A percentile compares a stretch with the other conserved stretches of the same genome.
These are phyloP conservation scores for Cavia porcellus DNA, from an alignment of 2,113 vertebrate genomes.

Conservation along the genomic window DNA sequence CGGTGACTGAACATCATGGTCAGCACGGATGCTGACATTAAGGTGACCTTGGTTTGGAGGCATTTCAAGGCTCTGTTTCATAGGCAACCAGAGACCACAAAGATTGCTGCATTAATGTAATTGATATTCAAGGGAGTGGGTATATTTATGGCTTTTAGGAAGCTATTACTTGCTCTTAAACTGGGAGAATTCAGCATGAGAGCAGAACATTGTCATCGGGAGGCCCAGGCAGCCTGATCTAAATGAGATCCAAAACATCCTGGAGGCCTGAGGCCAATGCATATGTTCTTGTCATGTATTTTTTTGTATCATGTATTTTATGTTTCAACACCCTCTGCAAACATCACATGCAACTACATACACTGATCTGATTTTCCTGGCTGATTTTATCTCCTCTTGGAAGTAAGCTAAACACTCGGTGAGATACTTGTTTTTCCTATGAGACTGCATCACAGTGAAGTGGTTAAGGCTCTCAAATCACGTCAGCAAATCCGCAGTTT, in stretches of 20 bases:
- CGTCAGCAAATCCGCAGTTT: not conserved
- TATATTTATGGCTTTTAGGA: not conserved
- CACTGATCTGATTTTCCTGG: slow-evolving; percentile 7
- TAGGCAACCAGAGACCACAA: not conserved
- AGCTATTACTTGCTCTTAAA: not conserved
- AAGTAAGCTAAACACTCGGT: not conserved
- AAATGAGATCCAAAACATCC: not conserved
- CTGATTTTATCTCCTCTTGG: not conserved
- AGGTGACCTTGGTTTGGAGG: slow-evolving; percentile 60
- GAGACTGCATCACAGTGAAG: not conserved
- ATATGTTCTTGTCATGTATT: not conserved
- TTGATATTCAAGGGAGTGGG: not conserved
- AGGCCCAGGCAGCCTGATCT: not conserved
- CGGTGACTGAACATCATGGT: not conserved
- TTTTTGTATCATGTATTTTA: not conserved
- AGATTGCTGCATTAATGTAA: not conserved
- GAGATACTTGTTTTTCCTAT: slow-evolving; percentile 43
- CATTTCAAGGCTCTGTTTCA: slow-evolving; percentile 55
- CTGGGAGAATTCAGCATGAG: not conserved
- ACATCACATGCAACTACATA: not conserved
- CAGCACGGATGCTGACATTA: not conserved
- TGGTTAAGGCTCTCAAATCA: not conserved
- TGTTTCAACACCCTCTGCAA: slow-evolving; percentile 19
- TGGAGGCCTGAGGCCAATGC: not conserved
- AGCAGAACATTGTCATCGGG: not conserved